phyloP scores from a whole-genome alignment of 2,888 invertebrate species.

The Thymelicus lineola region DNA sequence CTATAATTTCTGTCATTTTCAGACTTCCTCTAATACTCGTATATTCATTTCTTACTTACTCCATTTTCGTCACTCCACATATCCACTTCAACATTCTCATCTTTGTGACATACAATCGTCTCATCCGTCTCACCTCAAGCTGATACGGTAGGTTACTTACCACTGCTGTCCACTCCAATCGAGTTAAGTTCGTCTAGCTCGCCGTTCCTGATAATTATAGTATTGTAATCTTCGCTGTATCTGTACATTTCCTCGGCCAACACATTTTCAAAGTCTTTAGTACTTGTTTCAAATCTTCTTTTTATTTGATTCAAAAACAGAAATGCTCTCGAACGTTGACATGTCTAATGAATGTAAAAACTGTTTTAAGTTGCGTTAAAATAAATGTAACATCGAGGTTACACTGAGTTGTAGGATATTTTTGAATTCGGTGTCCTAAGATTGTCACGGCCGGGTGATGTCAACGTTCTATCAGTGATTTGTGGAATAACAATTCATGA shows the following conservation, averaged over 20 bases:
- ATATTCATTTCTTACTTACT: no score
- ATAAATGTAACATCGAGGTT: conserved; percentile 10
- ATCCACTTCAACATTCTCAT: no score
- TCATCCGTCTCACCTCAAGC: no score
- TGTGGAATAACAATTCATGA: not conserved
- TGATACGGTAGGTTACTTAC: conserved; percentile 73
- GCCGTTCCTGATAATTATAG: conserved; percentile 92
- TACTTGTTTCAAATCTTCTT: conserved; percentile 90
- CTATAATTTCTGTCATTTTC: no score
- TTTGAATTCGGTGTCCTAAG: not conserved
- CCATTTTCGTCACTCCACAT: no score
- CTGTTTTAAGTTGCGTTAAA: conserved; percentile 3
- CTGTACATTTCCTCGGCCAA: conserved; percentile 95
- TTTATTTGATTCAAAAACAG: conserved; percentile 95
- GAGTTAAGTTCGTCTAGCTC: conserved; percentile 96
- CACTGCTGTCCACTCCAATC: conserved; percentile 97
- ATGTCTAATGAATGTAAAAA: conserved; percentile 86
- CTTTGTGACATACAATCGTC: no score
- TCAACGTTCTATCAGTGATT: not conserved
- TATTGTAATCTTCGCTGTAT: conserved; percentile 93
- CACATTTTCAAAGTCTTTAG: conserved; percentile 92
- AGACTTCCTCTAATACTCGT: no score
- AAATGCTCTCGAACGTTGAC: conserved; percentile 96
- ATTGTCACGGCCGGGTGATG: not conserved
- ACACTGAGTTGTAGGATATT: not conserved